phyloP scores from a whole-genome alignment of 2,888 invertebrate species.

The Furcula furcula region DNA sequence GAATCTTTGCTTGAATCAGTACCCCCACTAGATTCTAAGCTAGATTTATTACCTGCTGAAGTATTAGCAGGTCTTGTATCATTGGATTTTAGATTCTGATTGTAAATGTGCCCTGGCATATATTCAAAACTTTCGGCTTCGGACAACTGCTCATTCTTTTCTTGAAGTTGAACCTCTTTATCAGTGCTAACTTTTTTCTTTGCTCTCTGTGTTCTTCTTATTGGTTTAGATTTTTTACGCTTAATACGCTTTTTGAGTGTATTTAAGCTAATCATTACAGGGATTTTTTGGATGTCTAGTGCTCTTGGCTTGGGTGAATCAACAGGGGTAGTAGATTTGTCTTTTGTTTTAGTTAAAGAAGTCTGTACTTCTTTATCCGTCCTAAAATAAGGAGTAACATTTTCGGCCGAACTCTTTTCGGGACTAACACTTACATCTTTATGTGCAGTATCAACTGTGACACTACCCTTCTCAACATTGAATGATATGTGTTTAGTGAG shows the following conservation, averaged over 20 bases:
- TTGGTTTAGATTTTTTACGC: conserved; percentile 43
- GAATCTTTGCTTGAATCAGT: conserved; percentile 70
- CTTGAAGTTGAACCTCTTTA: conserved; percentile 42
- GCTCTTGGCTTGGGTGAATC: conserved; percentile 19
- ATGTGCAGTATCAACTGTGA: conserved; percentile 51
- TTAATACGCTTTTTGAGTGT: conserved; percentile 52
- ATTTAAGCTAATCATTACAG: conserved; percentile 62
- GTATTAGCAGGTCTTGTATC: conserved; percentile 35
- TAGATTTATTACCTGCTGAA: conserved; percentile 62
- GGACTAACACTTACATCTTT: conserved; percentile 53
- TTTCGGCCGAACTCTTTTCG: conserved; percentile 42
- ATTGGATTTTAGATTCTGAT: conserved; percentile 65
- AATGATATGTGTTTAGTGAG: conserved; percentile 74
- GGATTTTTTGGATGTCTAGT: conserved; percentile 40
- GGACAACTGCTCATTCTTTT: conserved; percentile 65
- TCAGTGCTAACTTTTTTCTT: conserved; percentile 33
- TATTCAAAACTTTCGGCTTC: conserved; percentile 87
- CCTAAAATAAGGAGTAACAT: conserved; percentile 33
- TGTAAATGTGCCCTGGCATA: conserved; percentile 81
- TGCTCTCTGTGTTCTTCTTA: conserved; percentile 39
- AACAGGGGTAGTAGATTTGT: conserved; percentile 22
- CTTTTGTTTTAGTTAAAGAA: conserved; percentile 40
- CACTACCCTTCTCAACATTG: conserved; percentile 64
- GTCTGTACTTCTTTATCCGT: conserved; percentile 70
- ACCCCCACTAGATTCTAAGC: conserved; percentile 66